These are phyloP conservation scores for Dipodomys merriami DNA, from an alignment of 2,113 vertebrate genomes.

Conservation along the genomic window DNA sequence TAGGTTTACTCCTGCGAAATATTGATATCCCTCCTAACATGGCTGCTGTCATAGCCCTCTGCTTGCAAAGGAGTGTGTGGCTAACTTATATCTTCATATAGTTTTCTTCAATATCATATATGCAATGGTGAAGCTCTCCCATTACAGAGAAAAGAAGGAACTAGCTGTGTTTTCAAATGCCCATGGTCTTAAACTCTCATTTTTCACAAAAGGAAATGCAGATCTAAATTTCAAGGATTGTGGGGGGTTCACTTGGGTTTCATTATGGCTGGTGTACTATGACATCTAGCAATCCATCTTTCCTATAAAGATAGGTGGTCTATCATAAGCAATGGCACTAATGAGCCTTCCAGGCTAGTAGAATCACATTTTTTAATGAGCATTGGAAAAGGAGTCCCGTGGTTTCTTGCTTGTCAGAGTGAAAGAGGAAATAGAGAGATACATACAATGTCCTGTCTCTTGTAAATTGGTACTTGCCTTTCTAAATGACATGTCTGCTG, in stretches of 20 bases:
- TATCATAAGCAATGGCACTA: constrained; percentile 66
- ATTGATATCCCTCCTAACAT: background rate
- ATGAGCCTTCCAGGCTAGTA: constrained; percentile 53
- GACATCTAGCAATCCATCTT: constrained; percentile 56
- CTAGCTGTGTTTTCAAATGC: constrained; percentile 60
- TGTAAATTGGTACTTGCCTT: constrained; percentile 55
- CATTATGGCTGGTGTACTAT: constrained; percentile 57
- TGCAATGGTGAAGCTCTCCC: background rate
- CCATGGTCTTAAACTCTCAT: constrained; percentile 12
- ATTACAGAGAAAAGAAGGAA: constrained; percentile 70
- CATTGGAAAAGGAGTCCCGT: background rate
- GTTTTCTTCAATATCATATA: constrained; percentile 7
- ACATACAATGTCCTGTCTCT: background rate
- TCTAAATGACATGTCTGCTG: constrained; percentile 18
- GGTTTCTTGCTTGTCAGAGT: constrained; percentile 16
- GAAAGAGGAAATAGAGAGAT: background rate
- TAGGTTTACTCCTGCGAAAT: background rate
- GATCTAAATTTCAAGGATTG: constrained; percentile 60
- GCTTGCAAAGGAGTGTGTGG: background rate
- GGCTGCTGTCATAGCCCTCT: background rate
- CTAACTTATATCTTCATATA: background rate
- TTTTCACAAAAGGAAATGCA: constrained; percentile 66
- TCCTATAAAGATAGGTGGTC: constrained; percentile 67
- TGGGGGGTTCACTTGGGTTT: constrained; percentile 60
- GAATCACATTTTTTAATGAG: constrained; percentile 64